Percentiles rank a stretch among this genome's conserved stretches.
These are phyloP conservation scores for Drosophila persimilis DNA, from an alignment of 1,140 invertebrate genomes.

Conservation along the genomic window DNA sequence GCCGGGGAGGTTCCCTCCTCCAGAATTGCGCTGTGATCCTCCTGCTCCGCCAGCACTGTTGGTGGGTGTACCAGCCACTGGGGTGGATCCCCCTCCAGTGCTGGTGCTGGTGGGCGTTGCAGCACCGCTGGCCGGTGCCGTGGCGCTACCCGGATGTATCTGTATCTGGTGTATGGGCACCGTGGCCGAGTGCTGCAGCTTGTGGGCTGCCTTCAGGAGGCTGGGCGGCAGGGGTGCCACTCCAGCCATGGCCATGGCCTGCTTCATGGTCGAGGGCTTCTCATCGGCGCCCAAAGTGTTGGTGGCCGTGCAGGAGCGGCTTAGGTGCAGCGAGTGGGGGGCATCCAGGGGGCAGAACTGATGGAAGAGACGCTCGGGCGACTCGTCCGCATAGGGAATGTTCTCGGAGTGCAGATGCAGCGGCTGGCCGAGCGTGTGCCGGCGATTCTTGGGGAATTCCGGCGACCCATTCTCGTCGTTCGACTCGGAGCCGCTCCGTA, in stretches of 20 bases:
- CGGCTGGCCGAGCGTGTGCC: constrained; percentile 74
- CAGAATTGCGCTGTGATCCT: constrained; percentile 17
- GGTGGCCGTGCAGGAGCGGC: constrained; percentile 74
- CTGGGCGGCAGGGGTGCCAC: constrained; percentile 52
- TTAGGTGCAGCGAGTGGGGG: constrained; percentile 62
- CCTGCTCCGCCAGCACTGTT: constrained; percentile 43
- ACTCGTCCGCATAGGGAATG: constrained; percentile 85
- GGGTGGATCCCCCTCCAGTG: too few species aligned
- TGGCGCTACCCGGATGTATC: constrained; percentile 47
- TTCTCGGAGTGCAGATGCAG: constrained; percentile 82
- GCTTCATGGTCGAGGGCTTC: constrained; percentile 29
- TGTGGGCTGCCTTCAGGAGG: constrained; percentile 65
- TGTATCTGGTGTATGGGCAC: constrained; percentile 66
- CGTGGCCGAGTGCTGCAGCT: constrained; percentile 76
- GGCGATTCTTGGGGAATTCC: constrained; percentile 72
- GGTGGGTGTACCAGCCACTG: constrained; percentile 30
- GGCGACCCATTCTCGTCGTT: constrained; percentile 79
- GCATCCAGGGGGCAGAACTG: constrained; percentile 71
- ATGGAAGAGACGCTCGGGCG: constrained; percentile 83
- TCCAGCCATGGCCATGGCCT: not conserved
- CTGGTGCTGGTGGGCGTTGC: constrained; percentile 60
- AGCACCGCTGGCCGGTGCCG: constrained; percentile 67
- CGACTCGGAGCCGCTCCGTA: constrained; percentile 84
- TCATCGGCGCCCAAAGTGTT: constrained; percentile 52
- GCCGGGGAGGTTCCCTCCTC: constrained; percentile 21